Percentiles rank a stretch among this genome's conserved stretches.
Evolutionary conservation across 2,888 invertebrate genomes (phyloP).

Genomic region (Mechanitis mazaeus): DNA sequence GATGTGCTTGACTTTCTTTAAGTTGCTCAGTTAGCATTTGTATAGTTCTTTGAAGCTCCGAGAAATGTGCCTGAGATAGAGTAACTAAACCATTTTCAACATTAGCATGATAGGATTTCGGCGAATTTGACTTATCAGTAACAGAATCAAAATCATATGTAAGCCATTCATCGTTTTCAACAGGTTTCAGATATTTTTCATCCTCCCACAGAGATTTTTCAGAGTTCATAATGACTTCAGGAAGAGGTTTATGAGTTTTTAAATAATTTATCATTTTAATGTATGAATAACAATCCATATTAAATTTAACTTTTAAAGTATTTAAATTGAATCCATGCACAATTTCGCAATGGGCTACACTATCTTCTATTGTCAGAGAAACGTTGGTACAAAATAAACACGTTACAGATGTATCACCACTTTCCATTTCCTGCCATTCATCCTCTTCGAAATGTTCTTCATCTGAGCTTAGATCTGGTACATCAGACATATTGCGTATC

Average conservation of each 20-base stretch:
- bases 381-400: slow-evolving; percentile 85
- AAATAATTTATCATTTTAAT: slow-evolving; percentile 90
- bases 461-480: slow-evolving; percentile 71
- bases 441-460: slow-evolving; percentile 69
- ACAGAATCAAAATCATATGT: slow-evolving; percentile 84
- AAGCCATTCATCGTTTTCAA: slow-evolving; percentile 87
- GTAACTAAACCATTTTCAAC: slow-evolving; percentile 79
- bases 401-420: slow-evolving; percentile 54
- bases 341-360: slow-evolving; percentile 80
- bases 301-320: slow-evolving; percentile 80
- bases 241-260: slow-evolving; percentile 77
- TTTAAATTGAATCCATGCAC: slow-evolving; percentile 81
- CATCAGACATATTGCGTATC: slow-evolving; percentile 53
- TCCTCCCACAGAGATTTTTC: slow-evolving; percentile 81
- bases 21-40: slow-evolving; percentile 75
- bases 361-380: slow-evolving; percentile 78
- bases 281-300: slow-evolving; percentile 88
- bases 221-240: slow-evolving; percentile 74
- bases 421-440: slow-evolving; percentile 72
- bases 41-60: slow-evolving; percentile 77
- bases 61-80: slow-evolving; percentile 77
- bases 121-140: slow-evolving; percentile 53
- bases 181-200: slow-evolving; percentile 87
- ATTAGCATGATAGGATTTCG: slow-evolving; percentile 75
- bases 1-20: slow-evolving; percentile 75